Evolutionary conservation across 2,888 invertebrate species (phyloP).

Genomic region (Leptothorax acervorum): DNA sequence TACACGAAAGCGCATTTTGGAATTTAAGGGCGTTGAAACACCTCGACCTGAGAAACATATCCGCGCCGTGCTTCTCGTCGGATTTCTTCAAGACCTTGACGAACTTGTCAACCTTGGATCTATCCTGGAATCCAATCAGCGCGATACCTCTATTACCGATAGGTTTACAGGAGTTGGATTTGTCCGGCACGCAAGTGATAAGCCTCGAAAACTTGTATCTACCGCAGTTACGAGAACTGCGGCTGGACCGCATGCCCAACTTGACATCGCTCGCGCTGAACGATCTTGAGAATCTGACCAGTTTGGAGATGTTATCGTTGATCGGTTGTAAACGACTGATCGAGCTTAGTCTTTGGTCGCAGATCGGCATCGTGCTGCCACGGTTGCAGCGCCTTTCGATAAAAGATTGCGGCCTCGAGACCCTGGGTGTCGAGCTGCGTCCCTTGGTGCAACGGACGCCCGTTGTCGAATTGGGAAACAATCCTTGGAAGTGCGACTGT

Average conservation of each 20-base stretch:
- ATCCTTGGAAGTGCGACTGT: slow-evolving; percentile 90
- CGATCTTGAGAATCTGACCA: slow-evolving; percentile 87
- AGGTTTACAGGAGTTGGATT: slow-evolving; percentile 87
- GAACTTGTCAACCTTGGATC: slow-evolving; percentile 77
- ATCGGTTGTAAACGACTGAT: slow-evolving; percentile 87
- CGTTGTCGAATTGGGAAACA: slow-evolving; percentile 87
- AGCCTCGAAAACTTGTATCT: slow-evolving; percentile 85
- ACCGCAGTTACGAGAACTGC: slow-evolving; percentile 87
- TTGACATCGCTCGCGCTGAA: slow-evolving; percentile 87
- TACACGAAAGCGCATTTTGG: slow-evolving; percentile 82
- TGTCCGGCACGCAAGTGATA: slow-evolving; percentile 88
- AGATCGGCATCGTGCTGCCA: slow-evolving; percentile 83
- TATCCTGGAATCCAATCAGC: slow-evolving; percentile 86
- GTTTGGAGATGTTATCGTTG: slow-evolving; percentile 86
- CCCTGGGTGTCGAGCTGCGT: slow-evolving; percentile 84
- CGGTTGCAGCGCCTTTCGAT: slow-evolving; percentile 86
- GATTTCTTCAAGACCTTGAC: slow-evolving; percentile 78
- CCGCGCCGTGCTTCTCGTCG: slow-evolving; percentile 75
- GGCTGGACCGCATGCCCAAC: slow-evolving; percentile 87
- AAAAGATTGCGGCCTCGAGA: slow-evolving; percentile 85
- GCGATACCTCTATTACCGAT: slow-evolving; percentile 87
- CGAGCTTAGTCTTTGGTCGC: slow-evolving; percentile 86
- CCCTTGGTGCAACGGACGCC: slow-evolving; percentile 86
- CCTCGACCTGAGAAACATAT: slow-evolving; percentile 79
- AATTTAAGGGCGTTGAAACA: slow-evolving; percentile 75